Conservation (phyloP, 2,888 invertebrate species). For the Conus canariensis region DNA sequence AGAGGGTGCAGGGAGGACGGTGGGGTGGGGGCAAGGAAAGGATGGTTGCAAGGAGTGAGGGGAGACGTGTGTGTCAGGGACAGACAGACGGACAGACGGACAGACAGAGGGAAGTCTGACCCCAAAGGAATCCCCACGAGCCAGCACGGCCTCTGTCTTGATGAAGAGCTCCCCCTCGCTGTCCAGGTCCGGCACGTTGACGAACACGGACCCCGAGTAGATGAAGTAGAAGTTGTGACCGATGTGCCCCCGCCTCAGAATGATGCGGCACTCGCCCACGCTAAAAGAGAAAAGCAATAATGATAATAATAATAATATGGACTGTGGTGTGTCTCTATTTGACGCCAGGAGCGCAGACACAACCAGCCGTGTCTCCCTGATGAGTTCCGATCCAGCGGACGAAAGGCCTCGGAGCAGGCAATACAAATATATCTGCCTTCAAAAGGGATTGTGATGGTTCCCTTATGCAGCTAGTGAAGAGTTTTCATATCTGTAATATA, state of each 20-base stretch:
- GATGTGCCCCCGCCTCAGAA: slow-evolving; percentile 67
- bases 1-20: background rate
- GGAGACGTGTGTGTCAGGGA: background rate
- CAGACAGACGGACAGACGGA: background rate
- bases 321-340: too few relatives aligned
- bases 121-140: slow-evolving; percentile 67
- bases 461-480: too few relatives aligned
- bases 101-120: slow-evolving; percentile 50
- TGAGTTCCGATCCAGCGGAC: too few relatives aligned
- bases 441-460: too few relatives aligned
- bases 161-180: slow-evolving; percentile 58
- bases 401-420: too few relatives aligned
- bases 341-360: too few relatives aligned
- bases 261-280: slow-evolving; percentile 63
- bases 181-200: slow-evolving; percentile 61
- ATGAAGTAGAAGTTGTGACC: slow-evolving; percentile 69
- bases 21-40: background rate
- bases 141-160: slow-evolving; percentile 63
- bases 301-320: background rate
- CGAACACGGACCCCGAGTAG: slow-evolving; percentile 67
- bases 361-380: too few relatives aligned
- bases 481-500: too few relatives aligned
- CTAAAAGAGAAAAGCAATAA: slow-evolving; percentile 49
- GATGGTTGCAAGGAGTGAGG: background rate
- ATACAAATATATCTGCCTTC: too few relatives aligned